Conservation (phyloP, 2,888 invertebrate genomes). For the Psococerastis gibbosa region DNA sequence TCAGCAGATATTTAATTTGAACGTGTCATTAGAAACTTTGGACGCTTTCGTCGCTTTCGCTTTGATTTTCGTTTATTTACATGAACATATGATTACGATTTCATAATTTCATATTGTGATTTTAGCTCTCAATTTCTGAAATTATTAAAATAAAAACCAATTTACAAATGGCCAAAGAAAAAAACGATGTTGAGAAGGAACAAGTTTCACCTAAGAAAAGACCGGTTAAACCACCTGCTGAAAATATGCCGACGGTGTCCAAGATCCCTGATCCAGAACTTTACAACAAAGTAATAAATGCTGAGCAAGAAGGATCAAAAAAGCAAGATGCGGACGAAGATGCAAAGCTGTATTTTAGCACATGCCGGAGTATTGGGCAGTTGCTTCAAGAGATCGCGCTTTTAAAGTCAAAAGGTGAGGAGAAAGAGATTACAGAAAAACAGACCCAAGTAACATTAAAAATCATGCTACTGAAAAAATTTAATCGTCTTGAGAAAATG, state of each 20-base stretch:
- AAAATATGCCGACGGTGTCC: not conserved
- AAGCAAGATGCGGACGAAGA: constrained; percentile 45
- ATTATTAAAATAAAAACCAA: not conserved
- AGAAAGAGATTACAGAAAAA: constrained; percentile 38
- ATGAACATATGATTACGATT: not conserved
- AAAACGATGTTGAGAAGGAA: not conserved
- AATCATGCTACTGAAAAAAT: constrained; percentile 68
- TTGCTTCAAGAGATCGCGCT: constrained; percentile 48
- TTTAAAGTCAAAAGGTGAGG: constrained; percentile 37
- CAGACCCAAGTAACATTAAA: constrained; percentile 53
- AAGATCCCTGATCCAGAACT: constrained; percentile 1
- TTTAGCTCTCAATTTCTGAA: too few species aligned
- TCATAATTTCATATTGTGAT: too few species aligned
- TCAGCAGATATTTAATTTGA: too few species aligned
- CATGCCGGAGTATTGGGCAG: constrained; percentile 48
- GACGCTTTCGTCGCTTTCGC: not conserved
- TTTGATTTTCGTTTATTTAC: not conserved
- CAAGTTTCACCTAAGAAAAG: constrained; percentile 1
- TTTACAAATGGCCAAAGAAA: too few species aligned
- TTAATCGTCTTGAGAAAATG: constrained; percentile 80
- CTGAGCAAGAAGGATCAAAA: constrained; percentile 55
- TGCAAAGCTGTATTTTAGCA: constrained; percentile 41
- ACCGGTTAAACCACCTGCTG: not conserved
- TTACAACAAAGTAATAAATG: constrained; percentile 34
- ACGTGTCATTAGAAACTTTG: too few species aligned